phyloP scores from a whole-genome alignment of 2,113 vertebrate species.

The Coregonus clupeaformis region DNA sequence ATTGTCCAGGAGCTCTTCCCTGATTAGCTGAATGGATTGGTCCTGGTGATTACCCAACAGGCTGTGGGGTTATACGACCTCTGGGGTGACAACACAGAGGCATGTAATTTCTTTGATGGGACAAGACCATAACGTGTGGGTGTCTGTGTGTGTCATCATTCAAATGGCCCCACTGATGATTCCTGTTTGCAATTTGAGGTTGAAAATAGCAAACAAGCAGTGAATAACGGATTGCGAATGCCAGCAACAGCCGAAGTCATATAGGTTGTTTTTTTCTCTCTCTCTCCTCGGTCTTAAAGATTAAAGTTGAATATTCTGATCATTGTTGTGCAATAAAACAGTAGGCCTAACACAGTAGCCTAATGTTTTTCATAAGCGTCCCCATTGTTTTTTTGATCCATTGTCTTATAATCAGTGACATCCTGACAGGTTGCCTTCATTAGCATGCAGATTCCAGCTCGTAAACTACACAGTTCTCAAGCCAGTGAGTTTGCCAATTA shows the following conservation, averaged over 20 bases:
- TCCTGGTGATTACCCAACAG: slow-evolving; percentile 45
- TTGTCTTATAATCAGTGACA: neutral
- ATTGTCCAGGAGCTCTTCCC: slow-evolving; percentile 40
- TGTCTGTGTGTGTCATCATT: slow-evolving; percentile 10
- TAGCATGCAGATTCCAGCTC: slow-evolving; percentile 7
- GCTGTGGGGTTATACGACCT: slow-evolving; percentile 58
- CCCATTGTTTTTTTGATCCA: neutral
- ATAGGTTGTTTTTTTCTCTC: no score
- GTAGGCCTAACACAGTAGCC: neutral
- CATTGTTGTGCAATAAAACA: neutral
- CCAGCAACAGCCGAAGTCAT: neutral
- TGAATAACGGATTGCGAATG: neutral
- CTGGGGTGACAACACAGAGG: slow-evolving; percentile 41
- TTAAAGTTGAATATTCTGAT: neutral
- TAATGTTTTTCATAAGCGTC: neutral
- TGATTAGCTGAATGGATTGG: slow-evolving; percentile 59
- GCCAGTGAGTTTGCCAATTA: slow-evolving; percentile 8
- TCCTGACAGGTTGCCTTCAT: neutral
- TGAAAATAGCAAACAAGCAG: neutral
- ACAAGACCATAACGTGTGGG: slow-evolving; percentile 40
- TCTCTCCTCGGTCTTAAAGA: no score
- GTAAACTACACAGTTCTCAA: neutral
- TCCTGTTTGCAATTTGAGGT: slow-evolving; percentile 11
- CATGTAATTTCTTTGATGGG: slow-evolving; percentile 60
- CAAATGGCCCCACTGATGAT: slow-evolving; percentile 18